phyloP scores from a whole-genome alignment of 2,797 vertebrate species.

The Leptodactylus fallax region DNA sequence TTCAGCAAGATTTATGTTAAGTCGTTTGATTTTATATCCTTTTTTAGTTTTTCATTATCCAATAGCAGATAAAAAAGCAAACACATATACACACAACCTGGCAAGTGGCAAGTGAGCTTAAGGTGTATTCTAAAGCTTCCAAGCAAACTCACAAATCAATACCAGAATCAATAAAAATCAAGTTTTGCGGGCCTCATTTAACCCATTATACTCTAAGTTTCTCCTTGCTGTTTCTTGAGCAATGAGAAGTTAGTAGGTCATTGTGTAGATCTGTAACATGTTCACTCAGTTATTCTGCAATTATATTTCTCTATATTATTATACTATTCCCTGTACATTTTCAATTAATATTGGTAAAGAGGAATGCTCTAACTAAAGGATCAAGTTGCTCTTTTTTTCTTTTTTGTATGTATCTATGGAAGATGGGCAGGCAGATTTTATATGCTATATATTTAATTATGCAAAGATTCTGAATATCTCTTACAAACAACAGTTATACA shows the following conservation, averaged over 20 bases:
- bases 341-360: too few relatives aligned
- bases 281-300: too few relatives aligned
- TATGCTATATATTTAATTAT: too few relatives aligned
- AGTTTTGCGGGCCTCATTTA: slow-evolving; percentile 36
- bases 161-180: slow-evolving; percentile 52
- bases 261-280: neutral
- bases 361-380: too few relatives aligned
- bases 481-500: too few relatives aligned
- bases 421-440: too few relatives aligned
- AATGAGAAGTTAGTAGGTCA: neutral
- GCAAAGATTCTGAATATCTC: too few relatives aligned
- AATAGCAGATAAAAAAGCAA: slow-evolving; percentile 29
- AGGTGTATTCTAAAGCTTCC: slow-evolving; percentile 42
- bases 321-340: too few relatives aligned
- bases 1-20: slow-evolving; percentile 17
- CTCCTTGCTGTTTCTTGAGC: neutral
- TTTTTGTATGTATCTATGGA: too few relatives aligned
- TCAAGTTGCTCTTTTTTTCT: too few relatives aligned
- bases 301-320: too few relatives aligned
- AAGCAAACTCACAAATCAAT: slow-evolving; percentile 49
- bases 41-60: slow-evolving; percentile 40
- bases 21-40: slow-evolving; percentile 27
- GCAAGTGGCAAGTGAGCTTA: slow-evolving; percentile 34
- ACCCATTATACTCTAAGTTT: slow-evolving; percentile 4
- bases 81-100: slow-evolving; percentile 25